A percentile compares a stretch with the other conserved stretches of the same genome.
phyloP scores from a whole-genome alignment of 2,113 vertebrate species.

The Hyla sarda region DNA sequence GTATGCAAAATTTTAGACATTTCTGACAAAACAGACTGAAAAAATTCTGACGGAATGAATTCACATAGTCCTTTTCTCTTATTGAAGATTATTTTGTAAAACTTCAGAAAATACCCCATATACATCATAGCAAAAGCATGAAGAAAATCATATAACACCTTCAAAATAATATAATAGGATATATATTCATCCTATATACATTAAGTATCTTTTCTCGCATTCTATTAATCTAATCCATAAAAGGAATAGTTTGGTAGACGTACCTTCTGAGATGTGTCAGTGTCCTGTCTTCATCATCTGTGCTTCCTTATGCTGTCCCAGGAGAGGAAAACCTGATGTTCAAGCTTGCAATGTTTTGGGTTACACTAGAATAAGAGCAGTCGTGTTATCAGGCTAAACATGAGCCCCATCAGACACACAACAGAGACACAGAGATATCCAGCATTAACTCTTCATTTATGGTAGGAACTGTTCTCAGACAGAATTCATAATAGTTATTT shows the following conservation, averaged over 20 bases:
- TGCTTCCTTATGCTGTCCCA: neutral
- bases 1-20: no score
- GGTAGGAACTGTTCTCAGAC: neutral
- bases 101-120: no score
- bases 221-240: no score
- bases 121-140: no score
- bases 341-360: constrained; percentile 59
- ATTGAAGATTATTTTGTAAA: no score
- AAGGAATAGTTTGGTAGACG: neutral
- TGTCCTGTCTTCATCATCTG: constrained; percentile 19
- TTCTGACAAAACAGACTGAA: no score
- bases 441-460: constrained; percentile 29
- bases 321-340: constrained; percentile 31
- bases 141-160: no score
- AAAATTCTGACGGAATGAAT: no score
- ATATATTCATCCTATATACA: no score
- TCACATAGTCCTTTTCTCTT: no score
- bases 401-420: constrained; percentile 35
- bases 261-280: constrained; percentile 13
- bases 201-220: no score
- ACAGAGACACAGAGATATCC: constrained; percentile 45
- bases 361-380: constrained; percentile 54
- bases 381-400: constrained; percentile 67
- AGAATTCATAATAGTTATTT: neutral
- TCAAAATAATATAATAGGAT: no score